Evolutionary conservation across 2,888 invertebrate species (phyloP), one percentile per base, ranked within the genome.

Genomic region (Plagiodera versicolora): DNA sequence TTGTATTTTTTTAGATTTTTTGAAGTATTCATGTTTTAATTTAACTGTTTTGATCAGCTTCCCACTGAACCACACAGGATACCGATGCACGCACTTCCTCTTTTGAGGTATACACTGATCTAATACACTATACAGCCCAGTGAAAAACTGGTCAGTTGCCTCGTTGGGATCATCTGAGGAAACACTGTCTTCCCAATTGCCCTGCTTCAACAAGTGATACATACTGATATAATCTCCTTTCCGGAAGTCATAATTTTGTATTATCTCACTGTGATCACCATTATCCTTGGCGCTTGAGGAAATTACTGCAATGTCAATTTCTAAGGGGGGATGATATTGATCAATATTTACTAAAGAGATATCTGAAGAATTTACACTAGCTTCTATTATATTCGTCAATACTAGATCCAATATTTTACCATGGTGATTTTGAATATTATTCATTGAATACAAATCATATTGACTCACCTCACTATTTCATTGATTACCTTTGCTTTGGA

Each of bases 181-280:
- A 47, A 18, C 18, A 18, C 5, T 47, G 18, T 47, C 18, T 47
- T 18, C 47, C 17, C 47, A 47, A 18, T 47, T 47, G 47, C 47
- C 16, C 47, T 18, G 47, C 6, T 11, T 47, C 18, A 47, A 47
- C 47, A 47, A 18, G 47, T 47, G 47, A 47, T 47, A 47, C 47
- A 47, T 18, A 47, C 47, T 47, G 18, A 47, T 16, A 47, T 47
- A 47, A 18, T 47, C 47, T 47, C 47, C 47, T 47, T 47, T 47
- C 18, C 47, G 47, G 44, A 44, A 44, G 28, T 28, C 28, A 9
- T 44, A 44, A 14, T 44, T 44, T 4, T 16, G 11, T 44, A 47
- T 47, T 8, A 18, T 47, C 18, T 47, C 47, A 47, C 18, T 47
- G 11, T 47, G 47, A 47, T 47, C 18, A 47, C 17, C 18, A 18